Conservation (phyloP, 1,140 invertebrate species). For the Elysia chlorotica region DNA sequence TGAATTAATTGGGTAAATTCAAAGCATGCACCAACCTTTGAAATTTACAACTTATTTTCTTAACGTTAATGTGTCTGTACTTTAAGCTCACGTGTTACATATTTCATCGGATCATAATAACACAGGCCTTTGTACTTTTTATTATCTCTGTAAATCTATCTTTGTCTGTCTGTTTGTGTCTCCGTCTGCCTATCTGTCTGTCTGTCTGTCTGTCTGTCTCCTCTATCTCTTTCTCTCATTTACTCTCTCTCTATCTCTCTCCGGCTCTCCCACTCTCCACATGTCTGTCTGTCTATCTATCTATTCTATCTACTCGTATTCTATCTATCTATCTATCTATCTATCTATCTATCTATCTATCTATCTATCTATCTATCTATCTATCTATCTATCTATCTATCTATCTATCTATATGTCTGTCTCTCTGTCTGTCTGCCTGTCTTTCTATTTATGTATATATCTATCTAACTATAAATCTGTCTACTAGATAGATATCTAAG, state of each 20-base stretch:
- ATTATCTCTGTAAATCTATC: no score
- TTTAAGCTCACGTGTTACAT: no score
- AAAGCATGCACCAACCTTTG: no score
- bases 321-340: not conserved
- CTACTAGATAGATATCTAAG: not conserved
- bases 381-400: not conserved
- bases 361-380: not conserved
- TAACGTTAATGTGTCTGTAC: no score
- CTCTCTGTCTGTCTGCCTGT: not conserved
- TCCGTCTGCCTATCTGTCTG: no score
- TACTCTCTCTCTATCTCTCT: not conserved
- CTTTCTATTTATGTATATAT: not conserved
- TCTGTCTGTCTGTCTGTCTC: no score
- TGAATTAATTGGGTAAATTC: no score
- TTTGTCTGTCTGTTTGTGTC: no score
- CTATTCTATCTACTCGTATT: not conserved
- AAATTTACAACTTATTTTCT: no score
- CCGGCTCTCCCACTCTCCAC: not conserved
- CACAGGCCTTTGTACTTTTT: no score
- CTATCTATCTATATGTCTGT: not conserved
- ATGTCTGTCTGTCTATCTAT: not conserved
- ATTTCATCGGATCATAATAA: no score
- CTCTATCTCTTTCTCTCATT: no score
- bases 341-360: not conserved
- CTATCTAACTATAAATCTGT: not conserved